Percentiles rank a stretch among this genome's conserved stretches.
Conservation (phyloP, 30 jellyfish, hydroid and myxozoan species). For the Pelagia noctiluca region DNA sequence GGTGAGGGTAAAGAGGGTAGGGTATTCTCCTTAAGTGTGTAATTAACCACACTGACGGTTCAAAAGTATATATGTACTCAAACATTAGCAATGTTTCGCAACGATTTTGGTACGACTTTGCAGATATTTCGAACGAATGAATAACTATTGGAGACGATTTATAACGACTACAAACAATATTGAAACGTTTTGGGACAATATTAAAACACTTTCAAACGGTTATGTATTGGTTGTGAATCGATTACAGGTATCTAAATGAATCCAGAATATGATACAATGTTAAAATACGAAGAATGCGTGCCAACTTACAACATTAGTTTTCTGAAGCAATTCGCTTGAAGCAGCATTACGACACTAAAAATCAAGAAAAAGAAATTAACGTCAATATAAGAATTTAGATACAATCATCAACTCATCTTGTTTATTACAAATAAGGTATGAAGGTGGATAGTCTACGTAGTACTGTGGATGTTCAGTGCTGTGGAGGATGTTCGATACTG, state of each 20-base stretch:
- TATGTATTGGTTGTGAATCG: background rate
- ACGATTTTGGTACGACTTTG: too few relatives aligned
- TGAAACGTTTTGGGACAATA: background rate
- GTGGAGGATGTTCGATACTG: background rate
- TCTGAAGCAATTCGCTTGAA: conserved; percentile 66
- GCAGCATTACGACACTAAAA: conserved; percentile 78
- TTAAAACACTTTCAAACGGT: background rate
- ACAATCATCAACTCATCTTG: background rate
- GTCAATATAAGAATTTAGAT: background rate
- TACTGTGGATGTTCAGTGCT: background rate
- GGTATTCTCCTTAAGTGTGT: background rate
- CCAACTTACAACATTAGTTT: conserved; percentile 22
- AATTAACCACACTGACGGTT: too few relatives aligned
- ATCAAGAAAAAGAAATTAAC: background rate
- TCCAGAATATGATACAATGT: background rate
- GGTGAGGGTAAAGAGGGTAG: background rate
- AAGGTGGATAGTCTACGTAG: too few relatives aligned
- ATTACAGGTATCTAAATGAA: background rate
- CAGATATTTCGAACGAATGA: too few relatives aligned
- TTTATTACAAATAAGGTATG: too few relatives aligned
- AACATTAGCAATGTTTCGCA: too few relatives aligned
- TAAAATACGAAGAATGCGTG: background rate
- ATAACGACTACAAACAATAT: background rate
- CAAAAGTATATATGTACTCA: too few relatives aligned
- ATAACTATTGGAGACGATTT: background rate